Evolutionary conservation across 2,888 invertebrate species (phyloP).

Genomic region (Pristionchus maxplancki): DNA sequence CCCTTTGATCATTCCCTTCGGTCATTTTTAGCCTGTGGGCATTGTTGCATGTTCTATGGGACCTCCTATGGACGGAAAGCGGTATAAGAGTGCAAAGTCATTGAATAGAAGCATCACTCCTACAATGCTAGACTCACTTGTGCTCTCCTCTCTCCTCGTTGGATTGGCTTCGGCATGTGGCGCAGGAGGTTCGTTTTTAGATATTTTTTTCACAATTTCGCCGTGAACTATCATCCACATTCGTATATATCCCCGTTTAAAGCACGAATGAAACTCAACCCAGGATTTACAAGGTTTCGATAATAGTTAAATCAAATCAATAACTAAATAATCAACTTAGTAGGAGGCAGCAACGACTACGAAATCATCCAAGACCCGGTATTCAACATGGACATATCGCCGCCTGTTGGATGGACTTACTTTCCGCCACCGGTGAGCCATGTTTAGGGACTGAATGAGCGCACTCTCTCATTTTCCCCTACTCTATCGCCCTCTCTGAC

Average conservation of each 20-base stretch:
- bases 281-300: too few relatives aligned
- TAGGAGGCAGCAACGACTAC: slow-evolving; percentile 55
- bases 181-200: background rate
- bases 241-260: too few relatives aligned
- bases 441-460: too few relatives aligned
- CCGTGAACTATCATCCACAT: too few relatives aligned
- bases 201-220: too few relatives aligned
- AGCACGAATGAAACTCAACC: too few relatives aligned
- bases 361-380: slow-evolving; percentile 64
- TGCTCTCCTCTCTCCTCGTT: background rate
- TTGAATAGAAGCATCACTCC: background rate
- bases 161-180: background rate
- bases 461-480: too few relatives aligned
- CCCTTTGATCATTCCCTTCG: background rate
- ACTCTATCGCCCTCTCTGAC: too few relatives aligned
- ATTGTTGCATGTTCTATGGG: background rate
- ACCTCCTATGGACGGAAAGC: background rate
- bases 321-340: too few relatives aligned
- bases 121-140: background rate
- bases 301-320: too few relatives aligned
- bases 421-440: slow-evolving; percentile 59
- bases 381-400: slow-evolving; percentile 67
- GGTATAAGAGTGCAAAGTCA: background rate
- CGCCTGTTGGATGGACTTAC: slow-evolving; percentile 68
- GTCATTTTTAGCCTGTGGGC: background rate